Base-by-base conservation (phyloP, 1,140 invertebrate genomes). In the Hylaeus anthracinus region DNA sequence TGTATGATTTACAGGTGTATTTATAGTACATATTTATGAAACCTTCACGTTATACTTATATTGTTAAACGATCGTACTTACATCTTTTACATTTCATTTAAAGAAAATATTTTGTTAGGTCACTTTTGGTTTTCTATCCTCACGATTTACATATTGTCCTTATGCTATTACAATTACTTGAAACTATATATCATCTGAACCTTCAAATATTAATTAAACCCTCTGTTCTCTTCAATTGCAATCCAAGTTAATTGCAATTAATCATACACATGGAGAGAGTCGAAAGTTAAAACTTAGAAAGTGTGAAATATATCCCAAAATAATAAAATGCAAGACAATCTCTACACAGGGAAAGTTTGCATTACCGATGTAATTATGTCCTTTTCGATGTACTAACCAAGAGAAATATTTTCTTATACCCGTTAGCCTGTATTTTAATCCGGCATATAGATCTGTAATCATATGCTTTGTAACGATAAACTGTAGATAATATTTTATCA, bases 301-400 rank as follows among this genome's bases (percentile, higher is more conserved):
- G 75, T 85, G 83, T 74, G 26, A 72, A 12, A 41, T 72, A 81
- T 76, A 77, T 73, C 15, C 48, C 48, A 61, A 39, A 73, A 41
- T 83, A 63, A 81, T 82, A 79, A 79, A 84, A 60, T 72, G 73
- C 74, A 81, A 75, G 86, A 87, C 86, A 87, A 87, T 87, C 86
- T 79, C 58, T 73, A 58, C 6, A 43, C 26, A 71, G 45, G 51
- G 41, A 69, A 75, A 79, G 63, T 73, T 84, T 78, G 55, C 71
- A 82, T 87, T 87, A 70, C 65, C 79, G 82, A 86, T 79, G 67
- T 84, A 71, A 26, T 26, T 60, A 39, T 74, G 39, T 60, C 39
- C 64, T 74, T 45, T 45, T 76, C 53, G 58, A 61, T 26, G n/a
- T 83, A 81, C 41, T 14, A 41, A 51, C 9, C 9, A 9, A 83